Percentiles rank a stretch among this genome's conserved stretches.
These are phyloP conservation scores for Bombus breviceps DNA, from an alignment of 1,140 invertebrate species.

Conservation along the genomic window DNA sequence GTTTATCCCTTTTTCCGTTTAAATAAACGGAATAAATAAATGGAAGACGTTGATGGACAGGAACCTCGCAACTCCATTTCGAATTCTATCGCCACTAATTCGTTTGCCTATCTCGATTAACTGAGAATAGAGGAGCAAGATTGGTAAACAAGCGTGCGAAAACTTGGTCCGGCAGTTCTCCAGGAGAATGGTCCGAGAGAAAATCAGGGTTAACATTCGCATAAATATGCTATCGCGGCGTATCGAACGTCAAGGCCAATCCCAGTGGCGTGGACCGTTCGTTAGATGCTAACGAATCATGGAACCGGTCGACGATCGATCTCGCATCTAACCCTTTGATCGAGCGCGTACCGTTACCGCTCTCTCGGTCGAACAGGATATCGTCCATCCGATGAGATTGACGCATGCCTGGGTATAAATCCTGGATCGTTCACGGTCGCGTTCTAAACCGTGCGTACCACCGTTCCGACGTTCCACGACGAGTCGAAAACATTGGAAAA, in stretches of 20 bases:
- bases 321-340: constrained; percentile 52
- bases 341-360: constrained; percentile 56
- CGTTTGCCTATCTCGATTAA: no score
- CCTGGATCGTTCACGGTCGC: background rate
- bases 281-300: constrained; percentile 54
- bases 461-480: background rate
- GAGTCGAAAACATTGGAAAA: background rate
- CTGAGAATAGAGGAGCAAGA: no score
- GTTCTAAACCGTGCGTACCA: background rate
- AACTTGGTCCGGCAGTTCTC: background rate
- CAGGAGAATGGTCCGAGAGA: background rate
- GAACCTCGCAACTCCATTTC: no score
- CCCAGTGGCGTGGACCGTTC: constrained; percentile 15
- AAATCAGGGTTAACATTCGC: constrained; percentile 20
- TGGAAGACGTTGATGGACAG: background rate
- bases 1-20: no score
- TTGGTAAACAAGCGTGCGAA: background rate
- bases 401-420: constrained; percentile 41
- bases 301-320: constrained; percentile 44
- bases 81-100: background rate
- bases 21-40: no score
- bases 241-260: constrained; percentile 36
- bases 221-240: constrained; percentile 20
- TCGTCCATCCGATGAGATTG: constrained; percentile 61
- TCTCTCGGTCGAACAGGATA: constrained; percentile 44